A percentile compares a stretch with the other conserved stretches of the same genome.
These are phyloP conservation scores for Cerceris ruficornis DNA, from an alignment of 2,888 invertebrate species.

Conservation along the genomic window DNA sequence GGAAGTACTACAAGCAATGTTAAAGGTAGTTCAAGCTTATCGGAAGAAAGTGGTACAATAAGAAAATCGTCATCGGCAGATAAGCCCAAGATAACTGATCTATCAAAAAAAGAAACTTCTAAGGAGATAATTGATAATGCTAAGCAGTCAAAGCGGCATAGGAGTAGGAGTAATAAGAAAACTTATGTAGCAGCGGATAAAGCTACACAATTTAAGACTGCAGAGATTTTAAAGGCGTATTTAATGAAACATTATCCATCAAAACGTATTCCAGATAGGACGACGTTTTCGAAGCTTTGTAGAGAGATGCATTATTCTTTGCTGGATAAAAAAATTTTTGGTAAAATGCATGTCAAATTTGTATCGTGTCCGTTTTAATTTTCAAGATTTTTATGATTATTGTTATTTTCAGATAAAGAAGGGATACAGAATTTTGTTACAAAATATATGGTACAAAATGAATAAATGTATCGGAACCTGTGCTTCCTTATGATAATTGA, in stretches of 20 bases:
- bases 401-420: slow-evolving; percentile 84
- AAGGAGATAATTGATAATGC: slow-evolving; percentile 10
- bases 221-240: slow-evolving; percentile 71
- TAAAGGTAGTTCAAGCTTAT: not conserved
- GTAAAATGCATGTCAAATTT: slow-evolving; percentile 57
- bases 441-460: slow-evolving; percentile 67
- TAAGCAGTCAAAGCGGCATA: slow-evolving; percentile 17
- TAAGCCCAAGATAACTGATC: not conserved
- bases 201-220: slow-evolving; percentile 66
- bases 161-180: slow-evolving; percentile 42
- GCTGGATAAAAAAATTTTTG: slow-evolving; percentile 66
- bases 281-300: slow-evolving; percentile 71
- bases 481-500: not conserved
- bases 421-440: slow-evolving; percentile 84
- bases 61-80: not conserved
- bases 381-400: slow-evolving; percentile 8
- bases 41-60: not conserved
- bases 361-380: not conserved
- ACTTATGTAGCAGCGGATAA: slow-evolving; percentile 60
- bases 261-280: slow-evolving; percentile 72
- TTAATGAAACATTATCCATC: slow-evolving; percentile 74
- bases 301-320: slow-evolving; percentile 71
- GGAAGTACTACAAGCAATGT: not conserved
- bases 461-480: slow-evolving; percentile 10
- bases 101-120: slow-evolving; percentile 25